Evolutionary conservation across 2,797 vertebrate genomes (phyloP).

Genomic region (Lophotriccus pileatus): DNA sequence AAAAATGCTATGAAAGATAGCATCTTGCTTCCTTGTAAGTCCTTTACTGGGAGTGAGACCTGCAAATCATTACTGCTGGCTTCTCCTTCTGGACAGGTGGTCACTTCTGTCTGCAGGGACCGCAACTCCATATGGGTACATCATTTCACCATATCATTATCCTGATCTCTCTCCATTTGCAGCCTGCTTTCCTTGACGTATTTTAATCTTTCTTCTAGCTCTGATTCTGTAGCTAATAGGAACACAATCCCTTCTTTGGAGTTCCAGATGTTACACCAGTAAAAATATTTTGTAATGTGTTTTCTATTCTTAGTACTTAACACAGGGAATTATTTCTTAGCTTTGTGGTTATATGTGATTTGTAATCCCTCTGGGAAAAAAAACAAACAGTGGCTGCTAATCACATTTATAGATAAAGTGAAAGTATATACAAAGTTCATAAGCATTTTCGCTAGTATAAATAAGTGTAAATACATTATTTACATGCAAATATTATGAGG

Average conservation of each 20-base stretch:
- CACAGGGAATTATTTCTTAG: neutral
- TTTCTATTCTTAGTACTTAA: neutral
- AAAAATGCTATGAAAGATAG: neutral
- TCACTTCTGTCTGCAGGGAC: neutral
- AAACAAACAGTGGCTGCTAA: neutral
- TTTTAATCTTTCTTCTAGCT: neutral
- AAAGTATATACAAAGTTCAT: neutral
- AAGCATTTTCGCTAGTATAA: neutral
- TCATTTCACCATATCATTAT: neutral
- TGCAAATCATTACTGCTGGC: neutral
- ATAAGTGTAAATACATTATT: neutral
- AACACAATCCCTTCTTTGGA: neutral
- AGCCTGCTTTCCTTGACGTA: neutral
- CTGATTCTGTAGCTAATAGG: neutral
- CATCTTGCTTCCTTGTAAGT: neutral
- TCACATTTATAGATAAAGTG: neutral
- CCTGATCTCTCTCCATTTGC: neutral
- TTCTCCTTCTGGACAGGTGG: neutral
- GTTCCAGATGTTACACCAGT: neutral
- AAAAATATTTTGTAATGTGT: neutral
- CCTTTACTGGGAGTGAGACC: neutral
- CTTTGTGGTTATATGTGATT: neutral
- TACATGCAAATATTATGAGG: neutral
- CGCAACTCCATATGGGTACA: accelerated
- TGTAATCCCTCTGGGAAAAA: constrained; percentile 5